Percentiles rank a stretch among this genome's conserved stretches.
phyloP scores from a whole-genome alignment of 2,113 vertebrate genomes.

The Tetrao urogallus region DNA sequence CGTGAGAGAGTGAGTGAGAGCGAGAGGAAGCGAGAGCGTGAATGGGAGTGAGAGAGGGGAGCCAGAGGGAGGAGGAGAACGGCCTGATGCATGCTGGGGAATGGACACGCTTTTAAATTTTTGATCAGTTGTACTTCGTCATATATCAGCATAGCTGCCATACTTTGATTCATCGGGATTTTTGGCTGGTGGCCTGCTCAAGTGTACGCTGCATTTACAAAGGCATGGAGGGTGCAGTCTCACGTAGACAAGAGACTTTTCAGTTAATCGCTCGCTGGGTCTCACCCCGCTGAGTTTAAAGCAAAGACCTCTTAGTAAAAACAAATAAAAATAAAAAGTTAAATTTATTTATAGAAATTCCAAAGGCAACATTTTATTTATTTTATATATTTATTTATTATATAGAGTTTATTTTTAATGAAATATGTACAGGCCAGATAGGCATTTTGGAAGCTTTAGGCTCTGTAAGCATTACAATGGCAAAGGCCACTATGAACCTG shows the following conservation, averaged over 20 bases:
- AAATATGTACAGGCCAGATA: conserved; percentile 91
- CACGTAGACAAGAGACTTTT: conserved; percentile 81
- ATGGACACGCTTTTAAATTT: conserved; percentile 85
- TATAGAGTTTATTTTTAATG: conserved; percentile 94
- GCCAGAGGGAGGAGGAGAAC: conserved; percentile 62
- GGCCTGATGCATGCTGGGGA: conserved; percentile 86
- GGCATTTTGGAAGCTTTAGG: conserved; percentile 90
- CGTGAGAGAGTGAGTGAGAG: conserved; percentile 34
- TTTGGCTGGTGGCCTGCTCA: conserved; percentile 81
- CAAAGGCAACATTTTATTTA: conserved; percentile 93
- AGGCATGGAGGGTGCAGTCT: conserved; percentile 83
- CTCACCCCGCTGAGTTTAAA: conserved; percentile 79
- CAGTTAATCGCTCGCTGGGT: conserved; percentile 79
- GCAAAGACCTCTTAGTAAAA: conserved; percentile 86
- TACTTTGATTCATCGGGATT: conserved; percentile 80
- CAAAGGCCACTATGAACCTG: conserved; percentile 83
- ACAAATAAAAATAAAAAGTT: conserved; percentile 74
- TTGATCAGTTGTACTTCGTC: conserved; percentile 82
- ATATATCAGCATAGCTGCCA: conserved; percentile 82
- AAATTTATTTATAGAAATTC: conserved; percentile 93
- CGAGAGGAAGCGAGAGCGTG: conserved; percentile 50
- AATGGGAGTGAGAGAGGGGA: conserved; percentile 57
- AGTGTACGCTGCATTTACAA: conserved; percentile 81
- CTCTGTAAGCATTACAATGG: conserved; percentile 84
- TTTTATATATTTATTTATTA: conserved; percentile 94